Evolutionary conservation across 2,113 vertebrate genomes (phyloP).

Genomic region (Syngnathus scovelli): DNA sequence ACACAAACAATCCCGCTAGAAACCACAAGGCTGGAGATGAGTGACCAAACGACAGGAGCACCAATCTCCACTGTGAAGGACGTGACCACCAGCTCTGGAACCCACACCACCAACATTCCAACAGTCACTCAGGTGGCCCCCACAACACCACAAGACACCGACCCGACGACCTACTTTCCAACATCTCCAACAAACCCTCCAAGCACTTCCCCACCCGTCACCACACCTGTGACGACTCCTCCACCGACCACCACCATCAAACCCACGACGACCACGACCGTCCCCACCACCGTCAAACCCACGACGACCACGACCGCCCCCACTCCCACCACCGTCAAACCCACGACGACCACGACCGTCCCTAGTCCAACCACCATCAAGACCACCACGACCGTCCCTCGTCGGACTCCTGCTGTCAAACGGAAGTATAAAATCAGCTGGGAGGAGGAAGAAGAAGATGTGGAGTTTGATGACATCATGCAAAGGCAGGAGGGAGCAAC

Average conservation of each 20-base stretch:
- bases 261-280: conserved; percentile 15
- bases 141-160: conserved; percentile 15
- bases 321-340: conserved; percentile 23
- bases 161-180: background rate
- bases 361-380: conserved; percentile 20
- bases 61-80: background rate
- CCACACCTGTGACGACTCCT: conserved; percentile 23
- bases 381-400: conserved; percentile 1
- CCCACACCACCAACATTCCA: conserved; percentile 15
- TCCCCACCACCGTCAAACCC: conserved; percentile 20
- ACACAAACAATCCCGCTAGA: background rate
- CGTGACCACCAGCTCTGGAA: background rate
- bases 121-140: conserved; percentile 14
- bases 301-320: conserved; percentile 6
- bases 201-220: conserved; percentile 6
- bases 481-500: conserved; percentile 37
- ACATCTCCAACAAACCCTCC: conserved; percentile 9
- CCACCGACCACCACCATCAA: conserved; percentile 23
- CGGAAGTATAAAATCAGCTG: conserved; percentile 60
- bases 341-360: conserved; percentile 1
- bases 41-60: conserved; percentile 12
- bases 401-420: conserved; percentile 22
- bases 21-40: background rate
- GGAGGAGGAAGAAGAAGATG: conserved; percentile 41
- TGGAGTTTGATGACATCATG: conserved; percentile 26